Percentiles rank a stretch among this genome's conserved stretches.
Conservation (phyloP, 2,888 invertebrate genomes). For the Xestia ashworthii region DNA sequence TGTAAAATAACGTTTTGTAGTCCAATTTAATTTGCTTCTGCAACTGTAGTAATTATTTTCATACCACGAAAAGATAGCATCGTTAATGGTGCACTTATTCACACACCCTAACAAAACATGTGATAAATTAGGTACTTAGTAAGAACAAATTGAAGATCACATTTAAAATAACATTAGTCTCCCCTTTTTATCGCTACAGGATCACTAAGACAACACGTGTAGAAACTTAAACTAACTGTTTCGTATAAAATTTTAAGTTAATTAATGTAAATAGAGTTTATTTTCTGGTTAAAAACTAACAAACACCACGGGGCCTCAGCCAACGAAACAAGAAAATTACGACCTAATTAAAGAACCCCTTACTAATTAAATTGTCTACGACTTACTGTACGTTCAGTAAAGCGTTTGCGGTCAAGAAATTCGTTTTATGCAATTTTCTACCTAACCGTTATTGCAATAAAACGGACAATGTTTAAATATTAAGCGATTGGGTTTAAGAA, state of each 20-base stretch:
- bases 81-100: neutral
- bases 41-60: conserved; percentile 2
- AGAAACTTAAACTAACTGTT: conserved; percentile 65
- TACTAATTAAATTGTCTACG: conserved; percentile 75
- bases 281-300: conserved; percentile 64
- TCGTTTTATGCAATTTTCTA: conserved; percentile 25
- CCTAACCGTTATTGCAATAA: conserved; percentile 15
- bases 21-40: conserved; percentile 1
- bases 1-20: neutral
- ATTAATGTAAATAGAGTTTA: conserved; percentile 62
- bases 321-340: conserved; percentile 74
- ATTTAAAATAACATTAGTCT: conserved; percentile 15
- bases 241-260: conserved; percentile 60
- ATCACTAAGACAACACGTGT: conserved; percentile 60
- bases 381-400: conserved; percentile 55
- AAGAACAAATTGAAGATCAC: conserved; percentile 25
- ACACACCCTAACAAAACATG: neutral
- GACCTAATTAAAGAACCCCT: conserved; percentile 75
- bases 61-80: neutral
- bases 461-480: neutral
- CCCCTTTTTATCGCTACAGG: conserved; percentile 46
- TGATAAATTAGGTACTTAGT: neutral
- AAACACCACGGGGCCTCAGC: conserved; percentile 59
- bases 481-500: neutral
- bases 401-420: conserved; percentile 39